Evolutionary conservation across 2,797 vertebrate genomes (phyloP), one percentile per base, ranked within the genome.

Genomic region (Allobates femoralis): DNA sequence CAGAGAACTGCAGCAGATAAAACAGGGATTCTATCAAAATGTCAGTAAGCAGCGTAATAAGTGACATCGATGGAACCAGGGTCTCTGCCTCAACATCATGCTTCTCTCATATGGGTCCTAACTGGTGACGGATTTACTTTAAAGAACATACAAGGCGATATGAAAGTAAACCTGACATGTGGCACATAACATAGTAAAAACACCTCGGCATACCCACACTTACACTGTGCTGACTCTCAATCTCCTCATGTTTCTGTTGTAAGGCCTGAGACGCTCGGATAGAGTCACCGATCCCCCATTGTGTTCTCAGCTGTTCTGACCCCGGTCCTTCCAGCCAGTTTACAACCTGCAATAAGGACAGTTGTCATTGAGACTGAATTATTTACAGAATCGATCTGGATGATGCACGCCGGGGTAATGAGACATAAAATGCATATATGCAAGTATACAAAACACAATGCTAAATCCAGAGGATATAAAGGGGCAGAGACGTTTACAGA

Each of bases 311-410:
- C 73, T 99, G 97, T 46, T 99, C 98, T n/a, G 95, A 96, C 83
- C 98, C 98, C 10, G 98, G 98, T 89, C 98, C 98, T 95, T 99
- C 97, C 89, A 99, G 94, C 98, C 98, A 99, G 89, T 97, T 99
- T 88, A 99, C 98, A 81, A 99, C 98, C 98, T 99, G 89, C 16
- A 90, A 90, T 46, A 50, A 66, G 46, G 21, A 86, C 41, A 81
- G 21, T 28, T 50, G 26, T 18, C 23, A 55, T n/a, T 14, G 23
- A 62, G 28, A 62, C 53, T 41, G 14, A 73, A n/a, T 71, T 53
- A 74, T 50, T 26, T 50, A 75, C 3, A 18, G 46, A 28, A 28
- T 21, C 26, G 26, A 51, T 7, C 5, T 56, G 23, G 18, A 56
- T 19, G 56, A 55, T 3, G 15, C 18, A 19, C 14, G 53, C 23